phyloP scores from a whole-genome alignment of 2,888 invertebrate species.

The Odontocolon sp. region DNA sequence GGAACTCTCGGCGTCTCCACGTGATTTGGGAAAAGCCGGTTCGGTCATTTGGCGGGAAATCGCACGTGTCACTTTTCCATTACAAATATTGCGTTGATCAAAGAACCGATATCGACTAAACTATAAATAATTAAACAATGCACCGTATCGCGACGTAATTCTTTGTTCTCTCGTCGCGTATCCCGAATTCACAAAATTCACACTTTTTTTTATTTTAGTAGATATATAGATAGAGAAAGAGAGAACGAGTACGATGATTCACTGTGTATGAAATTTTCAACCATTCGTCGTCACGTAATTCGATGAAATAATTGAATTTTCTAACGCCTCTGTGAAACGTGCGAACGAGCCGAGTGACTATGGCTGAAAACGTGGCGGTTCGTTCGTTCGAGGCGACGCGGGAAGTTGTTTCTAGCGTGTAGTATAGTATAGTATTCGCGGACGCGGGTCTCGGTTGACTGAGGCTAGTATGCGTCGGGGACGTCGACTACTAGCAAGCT shows the following conservation, averaged over 20 bases:
- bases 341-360: conserved; percentile 1
- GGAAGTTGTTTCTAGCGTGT: conserved; percentile 37
- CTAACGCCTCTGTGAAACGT: conserved; percentile 6
- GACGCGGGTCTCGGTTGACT: conserved; percentile 61
- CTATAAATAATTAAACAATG: background rate
- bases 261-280: too few species aligned
- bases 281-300: background rate
- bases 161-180: too few species aligned
- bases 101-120: conserved; percentile 1
- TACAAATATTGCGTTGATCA: background rate
- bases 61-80: conserved; percentile 33
- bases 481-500: conserved; percentile 57
- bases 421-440: conserved; percentile 49
- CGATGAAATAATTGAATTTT: background rate
- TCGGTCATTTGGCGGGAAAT: conserved; percentile 48
- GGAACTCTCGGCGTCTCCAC: conserved; percentile 8
- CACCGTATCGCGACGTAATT: background rate
- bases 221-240: too few species aligned
- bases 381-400: background rate
- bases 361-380: conserved; percentile 28
- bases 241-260: too few species aligned
- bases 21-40: conserved; percentile 45
- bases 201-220: too few species aligned
- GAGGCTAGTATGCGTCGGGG: conserved; percentile 59
- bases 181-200: too few species aligned